These are phyloP conservation scores for Zingel zingel DNA, from an alignment of 2,113 vertebrate species.

Conservation along the genomic window DNA sequence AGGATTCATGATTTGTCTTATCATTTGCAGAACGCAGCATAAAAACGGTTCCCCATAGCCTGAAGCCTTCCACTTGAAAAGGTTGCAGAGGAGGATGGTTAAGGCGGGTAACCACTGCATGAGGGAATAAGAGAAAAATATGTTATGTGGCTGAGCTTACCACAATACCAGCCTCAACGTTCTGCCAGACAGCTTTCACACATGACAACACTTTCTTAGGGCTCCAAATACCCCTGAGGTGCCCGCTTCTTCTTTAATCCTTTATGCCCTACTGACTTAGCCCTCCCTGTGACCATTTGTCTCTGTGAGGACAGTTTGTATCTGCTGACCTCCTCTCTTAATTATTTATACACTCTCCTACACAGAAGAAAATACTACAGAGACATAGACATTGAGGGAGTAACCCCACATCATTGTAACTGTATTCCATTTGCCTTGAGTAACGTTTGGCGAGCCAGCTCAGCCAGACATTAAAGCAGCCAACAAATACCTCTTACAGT, in stretches of 20 bases:
- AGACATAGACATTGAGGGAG: background rate
- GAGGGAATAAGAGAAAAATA: constrained; percentile 30
- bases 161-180: constrained; percentile 28
- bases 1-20: constrained; percentile 54
- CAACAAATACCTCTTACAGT: constrained; percentile 27
- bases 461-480: constrained; percentile 44
- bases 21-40: constrained; percentile 14
- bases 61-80: constrained; percentile 18
- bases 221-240: constrained; percentile 39
- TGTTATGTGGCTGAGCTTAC: constrained; percentile 48
- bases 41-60: constrained; percentile 41
- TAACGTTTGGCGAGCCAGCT: background rate
- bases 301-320: constrained; percentile 23
- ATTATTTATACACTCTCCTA: background rate
- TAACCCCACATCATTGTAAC: constrained; percentile 4
- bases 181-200: constrained; percentile 50
- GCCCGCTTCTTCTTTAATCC: constrained; percentile 31
- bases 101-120: constrained; percentile 17
- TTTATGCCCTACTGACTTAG: constrained; percentile 12
- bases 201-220: constrained; percentile 35
- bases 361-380: constrained; percentile 4
- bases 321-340: constrained; percentile 26
- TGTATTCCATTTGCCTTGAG: constrained; percentile 12
- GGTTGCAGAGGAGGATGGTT: constrained; percentile 26
- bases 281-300: constrained; percentile 36